Base-by-base conservation (phyloP, 2,888 invertebrate species). In the Leistus spinibarbis region DNA sequence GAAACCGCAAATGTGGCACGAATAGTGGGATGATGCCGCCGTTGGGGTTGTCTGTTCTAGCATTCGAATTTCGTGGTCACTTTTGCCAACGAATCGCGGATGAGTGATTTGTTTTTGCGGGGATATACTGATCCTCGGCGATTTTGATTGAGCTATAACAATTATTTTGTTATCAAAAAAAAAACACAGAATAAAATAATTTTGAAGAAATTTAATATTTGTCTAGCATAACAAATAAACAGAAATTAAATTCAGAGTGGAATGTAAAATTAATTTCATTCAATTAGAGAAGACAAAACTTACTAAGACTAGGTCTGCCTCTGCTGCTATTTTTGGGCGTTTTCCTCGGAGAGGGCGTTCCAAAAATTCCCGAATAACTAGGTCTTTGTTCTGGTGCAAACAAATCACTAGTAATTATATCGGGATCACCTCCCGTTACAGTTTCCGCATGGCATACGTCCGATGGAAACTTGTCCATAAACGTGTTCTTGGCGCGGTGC, bases 401-500 rank as follows among this genome's bases (percentile, higher is more conserved):
- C 78, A 87, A 90, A 54, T 91, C 89, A 79, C 89, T 88, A 5
- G 88, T 87, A 57, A 94, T 84, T 78, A 94, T 93, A 78, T 91
- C 88, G 20, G 89, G 89, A 84, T 94, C 90, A 7, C 94, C 94
- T 23, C 90, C 89, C 1, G 92, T 91, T 74, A 90, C 87, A 64
- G 88, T 88, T 82, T 95, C 95, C 0, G 95, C 95, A 75, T 88
- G 89, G 70, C 89, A 87, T 1, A 95, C 89, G 85, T 95, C 95
- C 64, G 89, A 89, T 0, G 93, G 93, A 85, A 95, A 95, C 83
- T 94, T 94, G 78, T 92, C 90, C 92, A 94, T 92, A 78, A 88
- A 90, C 56, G 90, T 89, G 81, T 88, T 88, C 82, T 91, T 92
- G 17, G 88, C 86, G 80, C 91, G 87, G 80, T 86, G 89, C 85